Conservation (phyloP, 2,113 vertebrate genomes). For the Ictalurus furcatus region DNA sequence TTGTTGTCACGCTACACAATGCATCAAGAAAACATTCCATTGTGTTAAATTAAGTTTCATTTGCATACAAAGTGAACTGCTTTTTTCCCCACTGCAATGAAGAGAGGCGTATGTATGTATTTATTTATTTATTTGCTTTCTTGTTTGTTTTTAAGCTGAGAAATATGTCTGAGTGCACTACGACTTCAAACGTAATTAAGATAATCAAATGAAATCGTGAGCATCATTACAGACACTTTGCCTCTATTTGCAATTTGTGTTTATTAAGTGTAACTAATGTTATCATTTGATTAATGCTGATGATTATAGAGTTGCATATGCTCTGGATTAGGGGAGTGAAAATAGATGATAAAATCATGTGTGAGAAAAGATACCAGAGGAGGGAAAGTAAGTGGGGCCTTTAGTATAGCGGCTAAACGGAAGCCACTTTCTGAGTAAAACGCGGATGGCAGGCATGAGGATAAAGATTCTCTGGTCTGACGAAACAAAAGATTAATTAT, state of each 20-base stretch:
- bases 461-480: not conserved
- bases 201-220: not conserved
- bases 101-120: not conserved
- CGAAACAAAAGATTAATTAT: not conserved
- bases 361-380: not conserved
- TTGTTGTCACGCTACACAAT: not conserved
- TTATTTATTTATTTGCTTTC: not conserved
- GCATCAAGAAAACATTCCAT: not conserved
- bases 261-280: not conserved
- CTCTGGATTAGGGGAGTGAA: not conserved
- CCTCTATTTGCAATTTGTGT: not conserved
- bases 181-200: not conserved
- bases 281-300: not conserved
- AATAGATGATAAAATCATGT: not conserved
- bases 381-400: not conserved
- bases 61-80: not conserved
- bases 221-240: not conserved
- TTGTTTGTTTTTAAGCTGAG: not conserved
- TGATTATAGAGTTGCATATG: not conserved
- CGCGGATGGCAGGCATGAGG: not conserved
- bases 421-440: not conserved
- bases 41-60: not conserved
- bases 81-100: not conserved
- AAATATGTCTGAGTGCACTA: not conserved
- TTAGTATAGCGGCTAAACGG: not conserved